Evolutionary conservation across 2,888 invertebrate species (phyloP).

Genomic region (Synergus itoensis): DNA sequence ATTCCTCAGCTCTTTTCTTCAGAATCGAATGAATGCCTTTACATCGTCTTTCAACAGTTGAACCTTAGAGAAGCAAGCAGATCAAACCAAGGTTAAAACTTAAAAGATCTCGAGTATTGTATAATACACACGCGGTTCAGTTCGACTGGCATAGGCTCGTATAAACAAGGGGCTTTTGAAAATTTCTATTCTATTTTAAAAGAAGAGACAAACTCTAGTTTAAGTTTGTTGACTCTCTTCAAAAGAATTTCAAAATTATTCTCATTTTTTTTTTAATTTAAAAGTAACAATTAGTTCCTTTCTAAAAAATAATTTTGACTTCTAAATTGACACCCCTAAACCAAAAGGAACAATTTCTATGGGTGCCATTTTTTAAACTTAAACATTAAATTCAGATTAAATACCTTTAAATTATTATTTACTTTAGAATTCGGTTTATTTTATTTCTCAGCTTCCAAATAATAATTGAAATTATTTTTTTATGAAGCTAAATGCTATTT

Average conservation of each 20-base stretch:
- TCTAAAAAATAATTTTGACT: too few relatives aligned
- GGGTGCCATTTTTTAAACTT: background rate
- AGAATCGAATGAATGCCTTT: constrained; percentile 32
- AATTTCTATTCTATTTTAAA: background rate
- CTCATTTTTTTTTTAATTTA: background rate
- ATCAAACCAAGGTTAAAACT: constrained; percentile 57
- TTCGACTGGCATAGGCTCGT: constrained; percentile 14
- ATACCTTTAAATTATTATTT: background rate
- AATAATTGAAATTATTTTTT: background rate
- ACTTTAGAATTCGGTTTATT: too few relatives aligned
- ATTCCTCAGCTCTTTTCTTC: background rate
- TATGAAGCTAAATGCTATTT: background rate
- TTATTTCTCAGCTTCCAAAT: background rate
- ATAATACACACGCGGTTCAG: constrained; percentile 55
- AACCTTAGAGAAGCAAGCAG: constrained; percentile 37
- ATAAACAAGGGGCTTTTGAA: constrained; percentile 25
- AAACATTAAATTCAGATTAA: background rate
- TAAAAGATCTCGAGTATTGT: constrained; percentile 56
- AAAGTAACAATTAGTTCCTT: too few relatives aligned
- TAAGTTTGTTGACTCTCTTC: background rate
- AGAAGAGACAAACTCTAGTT: background rate
- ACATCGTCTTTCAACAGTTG: constrained; percentile 28
- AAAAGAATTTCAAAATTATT: background rate
- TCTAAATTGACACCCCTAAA: too few relatives aligned
- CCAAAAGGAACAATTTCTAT: too few relatives aligned